Conservation (phyloP, 2,797 vertebrate species). For the Alca torda region DNA sequence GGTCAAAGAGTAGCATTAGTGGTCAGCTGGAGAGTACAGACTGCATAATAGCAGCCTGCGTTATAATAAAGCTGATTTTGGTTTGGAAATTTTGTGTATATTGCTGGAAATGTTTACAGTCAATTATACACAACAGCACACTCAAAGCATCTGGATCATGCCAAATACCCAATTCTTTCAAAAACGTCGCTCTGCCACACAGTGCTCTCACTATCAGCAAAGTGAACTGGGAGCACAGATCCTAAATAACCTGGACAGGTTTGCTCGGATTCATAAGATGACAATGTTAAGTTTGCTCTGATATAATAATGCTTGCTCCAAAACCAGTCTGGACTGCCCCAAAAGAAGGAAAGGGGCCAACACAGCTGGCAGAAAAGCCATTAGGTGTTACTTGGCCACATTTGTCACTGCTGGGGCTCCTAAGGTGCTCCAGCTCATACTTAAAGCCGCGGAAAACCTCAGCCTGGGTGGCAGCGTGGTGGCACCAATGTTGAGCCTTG, state of each 20-base stretch:
- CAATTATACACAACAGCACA: not conserved
- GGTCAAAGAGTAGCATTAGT: not conserved
- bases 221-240: not conserved
- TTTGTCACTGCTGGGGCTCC: not conserved
- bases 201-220: not conserved
- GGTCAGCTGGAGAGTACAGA: not conserved
- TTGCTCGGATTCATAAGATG: not conserved
- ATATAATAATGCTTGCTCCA: not conserved
- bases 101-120: not conserved
- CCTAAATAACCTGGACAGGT: not conserved
- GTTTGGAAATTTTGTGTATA: not conserved
- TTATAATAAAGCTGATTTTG: not conserved
- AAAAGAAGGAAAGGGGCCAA: not conserved
- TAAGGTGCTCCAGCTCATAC: not conserved
- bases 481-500: not conserved
- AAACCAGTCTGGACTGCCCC: not conserved
- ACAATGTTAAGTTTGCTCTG: not conserved
- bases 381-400: not conserved
- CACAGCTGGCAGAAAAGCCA: not conserved
- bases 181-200: not conserved
- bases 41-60: accelerated
- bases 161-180: not conserved
- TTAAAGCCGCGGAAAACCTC: not conserved
- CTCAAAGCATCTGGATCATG: not conserved
- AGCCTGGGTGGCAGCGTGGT: not conserved